These are phyloP conservation scores for Hirudinaria manillensis DNA, from an alignment of 2,888 invertebrate species.

Conservation along the genomic window DNA sequence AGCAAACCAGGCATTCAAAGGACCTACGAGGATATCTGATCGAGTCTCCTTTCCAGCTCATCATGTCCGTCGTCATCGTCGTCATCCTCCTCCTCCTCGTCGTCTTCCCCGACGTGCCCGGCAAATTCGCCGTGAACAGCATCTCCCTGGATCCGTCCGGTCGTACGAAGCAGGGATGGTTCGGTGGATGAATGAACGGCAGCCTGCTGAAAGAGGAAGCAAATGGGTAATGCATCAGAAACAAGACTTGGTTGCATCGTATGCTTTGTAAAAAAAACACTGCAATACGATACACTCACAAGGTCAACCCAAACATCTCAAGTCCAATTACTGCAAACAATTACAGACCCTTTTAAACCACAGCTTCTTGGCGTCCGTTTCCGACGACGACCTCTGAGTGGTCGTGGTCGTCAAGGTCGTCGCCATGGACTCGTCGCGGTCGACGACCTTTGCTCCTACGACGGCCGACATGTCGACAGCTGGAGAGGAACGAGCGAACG, in stretches of 20 bases:
- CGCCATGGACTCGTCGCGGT: conserved; percentile 14
- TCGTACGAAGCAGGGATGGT: not conserved
- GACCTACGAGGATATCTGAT: conserved; percentile 15
- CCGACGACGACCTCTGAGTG: conserved; percentile 2
- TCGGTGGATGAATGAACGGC: conserved; percentile 8
- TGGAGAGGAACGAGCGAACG: not conserved
- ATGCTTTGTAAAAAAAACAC: not conserved
- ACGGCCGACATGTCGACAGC: not conserved
- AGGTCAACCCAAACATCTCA: too few relatives aligned
- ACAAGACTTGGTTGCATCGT: not conserved
- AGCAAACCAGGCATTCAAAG: not conserved
- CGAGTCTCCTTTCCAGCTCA: conserved; percentile 25
- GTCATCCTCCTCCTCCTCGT: conserved; percentile 17
- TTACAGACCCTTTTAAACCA: not conserved
- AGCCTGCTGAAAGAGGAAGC: not conserved
- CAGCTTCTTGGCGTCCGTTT: conserved; percentile 4
- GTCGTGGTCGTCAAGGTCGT: conserved; percentile 11
- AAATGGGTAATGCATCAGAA: not conserved
- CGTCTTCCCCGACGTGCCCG: not conserved
- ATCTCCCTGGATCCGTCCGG: not conserved
- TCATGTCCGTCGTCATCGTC: conserved; percentile 16
- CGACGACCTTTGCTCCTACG: not conserved
- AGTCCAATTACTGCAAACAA: not conserved
- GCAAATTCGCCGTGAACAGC: not conserved
- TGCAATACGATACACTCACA: not conserved